Evolutionary conservation across 2,888 invertebrate genomes (phyloP), one percentile per base, ranked within the genome.

Genomic region (Anarsia innoxiella): DNA sequence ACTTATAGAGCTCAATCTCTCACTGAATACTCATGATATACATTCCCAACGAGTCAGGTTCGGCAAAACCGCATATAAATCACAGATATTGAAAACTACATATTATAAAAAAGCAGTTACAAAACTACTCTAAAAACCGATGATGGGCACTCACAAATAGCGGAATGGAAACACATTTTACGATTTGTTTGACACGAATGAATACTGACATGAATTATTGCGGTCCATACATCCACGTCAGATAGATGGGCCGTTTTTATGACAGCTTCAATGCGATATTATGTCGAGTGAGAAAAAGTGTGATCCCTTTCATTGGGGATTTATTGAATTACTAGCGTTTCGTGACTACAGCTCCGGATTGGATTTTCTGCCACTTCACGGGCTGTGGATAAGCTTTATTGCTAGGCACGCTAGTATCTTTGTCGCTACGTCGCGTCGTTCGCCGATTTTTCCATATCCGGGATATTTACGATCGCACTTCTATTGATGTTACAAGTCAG

Each of bases 121-220:
- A n/a, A 4, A 16, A 3, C 16, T 19, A 14, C 15, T 16, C 16
- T 16, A 31, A 31, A 19, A 31, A 15, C 14, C n/a, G n/a, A n/a
- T n/a, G n/a, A n/a, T n/a, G n/a, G 11, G n/a, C 10, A 6, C 12
- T 16, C 31, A 14, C 16, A 19, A n/a, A 31, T 25, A 3, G 25
- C 46, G 46, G 45, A 53, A 48, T 46, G 46, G 45, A 51, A 55
- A 55, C 52, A 61, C 61, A 58, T 66, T 70, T 71, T 62, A 71
- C 69, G 69, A 71, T 74, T 70, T 66, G 68, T 69, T 65, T 68
- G 72, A 72, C 65, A 59, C 54, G 60, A 58, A 70, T 69, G 65
- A 68, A 72, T 69, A 66, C 63, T 56, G 67, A 63, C 66, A 54
- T 73, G 66, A 75, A 60, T 66, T 72, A 75, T 73, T 63, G 54